These are phyloP conservation scores for Standfussiana lucernea DNA, from an alignment of 2,888 invertebrate genomes.

Conservation along the genomic window DNA sequence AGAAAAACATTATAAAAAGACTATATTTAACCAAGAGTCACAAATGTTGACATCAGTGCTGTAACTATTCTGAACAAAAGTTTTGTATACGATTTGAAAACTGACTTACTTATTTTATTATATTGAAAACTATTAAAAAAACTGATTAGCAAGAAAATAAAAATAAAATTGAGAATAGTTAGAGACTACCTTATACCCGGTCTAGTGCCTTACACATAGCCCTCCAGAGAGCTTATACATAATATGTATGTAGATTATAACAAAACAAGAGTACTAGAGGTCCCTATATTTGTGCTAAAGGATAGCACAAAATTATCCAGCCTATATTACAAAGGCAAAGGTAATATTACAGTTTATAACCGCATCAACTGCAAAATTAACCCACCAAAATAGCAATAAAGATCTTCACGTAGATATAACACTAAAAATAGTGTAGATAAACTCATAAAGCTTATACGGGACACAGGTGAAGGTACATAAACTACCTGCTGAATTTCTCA, in stretches of 20 bases:
- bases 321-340: not conserved
- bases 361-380: slow-evolving; percentile 34
- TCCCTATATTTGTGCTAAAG: not conserved
- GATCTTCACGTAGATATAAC: slow-evolving; percentile 15
- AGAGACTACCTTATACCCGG: not conserved
- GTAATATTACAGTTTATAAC: not conserved
- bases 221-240: no score
- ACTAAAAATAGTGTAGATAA: slow-evolving; percentile 48
- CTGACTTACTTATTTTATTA: no score
- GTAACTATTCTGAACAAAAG: no score
- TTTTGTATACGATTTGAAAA: no score
- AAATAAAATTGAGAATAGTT: no score
- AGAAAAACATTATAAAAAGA: no score
- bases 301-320: not conserved
- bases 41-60: no score
- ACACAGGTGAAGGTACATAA: slow-evolving; percentile 53
- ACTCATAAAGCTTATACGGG: slow-evolving; percentile 52
- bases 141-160: no score
- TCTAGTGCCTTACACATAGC: not conserved
- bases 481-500: slow-evolving; percentile 58
- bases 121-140: no score
- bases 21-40: no score
- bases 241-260: not conserved
- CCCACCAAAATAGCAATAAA: slow-evolving; percentile 33
- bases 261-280: not conserved